Base-by-base conservation (phyloP, 2,113 vertebrate genomes). In the Rhinopomastus cyanomelas region DNA sequence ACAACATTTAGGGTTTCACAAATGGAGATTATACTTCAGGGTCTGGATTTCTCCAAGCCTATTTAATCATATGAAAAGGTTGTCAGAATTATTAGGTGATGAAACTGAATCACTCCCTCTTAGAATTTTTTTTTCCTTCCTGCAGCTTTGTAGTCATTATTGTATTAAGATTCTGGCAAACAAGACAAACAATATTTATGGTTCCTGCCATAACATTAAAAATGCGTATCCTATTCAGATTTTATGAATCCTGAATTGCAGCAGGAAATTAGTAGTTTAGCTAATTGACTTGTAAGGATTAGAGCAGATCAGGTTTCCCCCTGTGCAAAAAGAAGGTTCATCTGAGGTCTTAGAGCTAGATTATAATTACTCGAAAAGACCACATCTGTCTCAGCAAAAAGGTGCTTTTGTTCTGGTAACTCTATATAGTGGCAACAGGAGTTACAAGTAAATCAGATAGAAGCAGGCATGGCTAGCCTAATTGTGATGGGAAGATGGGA, bases 241-340 rank as follows among this genome's bases (percentile, higher is more conserved):
- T 96, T 92, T 93, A 95, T 96, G 92, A 96, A 95, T 93, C 92
- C 68, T 94, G 91, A 95, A 92, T 69, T 93, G 91, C 85, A 95
- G 88, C 79, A 97, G 96, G 95, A 96, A 96, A 96, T 93, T 87
- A 95, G 90, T 85, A 94, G 87, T 95, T 96, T 91, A 95, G 94
- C 86, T 96, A 96, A 96, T 95, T 96, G 95, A 95, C 93, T 95
- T 82, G 64, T 94, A 90, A 88, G 85, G 82, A 96, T 93, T 96
- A 95, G 91, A 93, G 71, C 34, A 85, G 74, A 72, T 88, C 83
- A 86, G 88, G 75, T 92, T 94, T 94, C 85, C 91, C 88, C 68
- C 76, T 72, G 91, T 82, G 90, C 57, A 88, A 94, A 84, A 42
- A 48, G 34, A 83, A 88, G 67, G 94, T 95, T 96, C 96, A 96